Evolutionary conservation across 2,797 vertebrate species (phyloP).

Genomic region (Sebastolobus altivelis): DNA sequence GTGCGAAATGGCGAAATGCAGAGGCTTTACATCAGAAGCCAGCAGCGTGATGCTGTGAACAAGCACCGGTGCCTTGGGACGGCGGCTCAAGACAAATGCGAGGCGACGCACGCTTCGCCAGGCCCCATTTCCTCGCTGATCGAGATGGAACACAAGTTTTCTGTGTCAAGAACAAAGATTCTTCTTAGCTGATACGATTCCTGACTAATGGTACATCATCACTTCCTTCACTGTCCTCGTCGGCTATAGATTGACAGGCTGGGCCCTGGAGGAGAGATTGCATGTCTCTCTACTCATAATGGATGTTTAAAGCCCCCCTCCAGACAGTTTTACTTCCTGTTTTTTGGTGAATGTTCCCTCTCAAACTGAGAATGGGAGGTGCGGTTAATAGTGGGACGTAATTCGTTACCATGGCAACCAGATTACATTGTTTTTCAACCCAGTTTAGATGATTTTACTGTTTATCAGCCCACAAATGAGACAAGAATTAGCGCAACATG

Average conservation of each 20-base stretch:
- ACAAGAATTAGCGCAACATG: no score
- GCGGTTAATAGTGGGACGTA: no score
- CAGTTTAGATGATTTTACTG: no score
- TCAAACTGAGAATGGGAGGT: no score
- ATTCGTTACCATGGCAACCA: no score
- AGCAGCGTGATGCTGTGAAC: constrained; percentile 65
- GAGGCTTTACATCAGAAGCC: constrained; percentile 76
- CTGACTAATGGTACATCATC: constrained; percentile 73
- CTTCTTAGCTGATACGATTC: constrained; percentile 74
- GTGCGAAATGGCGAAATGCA: constrained; percentile 78
- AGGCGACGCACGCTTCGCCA: constrained; percentile 69
- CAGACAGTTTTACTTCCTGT: no score
- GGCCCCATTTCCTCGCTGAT: constrained; percentile 78
- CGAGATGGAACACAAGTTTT: constrained; percentile 82
- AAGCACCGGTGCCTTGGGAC: constrained; percentile 63
- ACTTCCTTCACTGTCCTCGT: constrained; percentile 54
- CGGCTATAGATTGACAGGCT: constrained; percentile 60
- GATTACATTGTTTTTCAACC: no score
- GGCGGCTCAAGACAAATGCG: constrained; percentile 76
- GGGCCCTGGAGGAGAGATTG: constrained; percentile 56
- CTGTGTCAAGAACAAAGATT: constrained; percentile 81
- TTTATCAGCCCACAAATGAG: no score
- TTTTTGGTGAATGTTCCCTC: no score
- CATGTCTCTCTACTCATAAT: constrained; percentile 13
- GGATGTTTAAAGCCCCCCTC: constrained; percentile 1